A percentile compares a stretch with the other conserved stretches of the same genome.
Evolutionary conservation across 1,140 invertebrate genomes (phyloP).

Genomic region (Drosophila hydei): DNA sequence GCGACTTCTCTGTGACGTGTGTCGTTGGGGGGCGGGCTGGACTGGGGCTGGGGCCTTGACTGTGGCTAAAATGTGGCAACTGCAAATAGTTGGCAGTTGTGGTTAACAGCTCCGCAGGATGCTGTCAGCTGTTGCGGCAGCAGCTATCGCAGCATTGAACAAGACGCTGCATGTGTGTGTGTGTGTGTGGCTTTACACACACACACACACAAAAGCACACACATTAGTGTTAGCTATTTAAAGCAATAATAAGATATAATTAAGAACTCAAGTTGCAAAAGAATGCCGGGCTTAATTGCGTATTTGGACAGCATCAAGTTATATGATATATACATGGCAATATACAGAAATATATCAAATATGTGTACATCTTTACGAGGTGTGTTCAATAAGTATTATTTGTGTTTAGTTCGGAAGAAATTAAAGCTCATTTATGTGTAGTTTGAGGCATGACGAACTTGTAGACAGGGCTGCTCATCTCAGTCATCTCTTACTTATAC

Average conservation of each 20-base stretch:
- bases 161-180: neutral
- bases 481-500: too few relatives aligned
- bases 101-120: constrained; percentile 27
- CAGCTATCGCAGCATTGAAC: constrained; percentile 15
- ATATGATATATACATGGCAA: too few relatives aligned
- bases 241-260: neutral
- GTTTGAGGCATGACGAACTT: too few relatives aligned
- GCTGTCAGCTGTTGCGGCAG: constrained; percentile 30
- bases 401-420: too few relatives aligned
- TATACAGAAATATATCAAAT: too few relatives aligned
- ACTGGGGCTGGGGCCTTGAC: neutral
- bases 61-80: constrained; percentile 18
- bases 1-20: constrained; percentile 65
- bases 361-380: too few relatives aligned
- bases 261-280: neutral
- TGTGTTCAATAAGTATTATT: too few relatives aligned
- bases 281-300: neutral
- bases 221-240: neutral
- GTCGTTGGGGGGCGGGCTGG: neutral
- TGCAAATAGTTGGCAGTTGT: constrained; percentile 38
- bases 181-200: constrained; percentile 1
- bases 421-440: too few relatives aligned
- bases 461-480: too few relatives aligned
- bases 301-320: neutral
- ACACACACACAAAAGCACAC: neutral